Evolutionary conservation across 2,888 invertebrate genomes (phyloP).

Genomic region (Sympetrum striolatum): DNA sequence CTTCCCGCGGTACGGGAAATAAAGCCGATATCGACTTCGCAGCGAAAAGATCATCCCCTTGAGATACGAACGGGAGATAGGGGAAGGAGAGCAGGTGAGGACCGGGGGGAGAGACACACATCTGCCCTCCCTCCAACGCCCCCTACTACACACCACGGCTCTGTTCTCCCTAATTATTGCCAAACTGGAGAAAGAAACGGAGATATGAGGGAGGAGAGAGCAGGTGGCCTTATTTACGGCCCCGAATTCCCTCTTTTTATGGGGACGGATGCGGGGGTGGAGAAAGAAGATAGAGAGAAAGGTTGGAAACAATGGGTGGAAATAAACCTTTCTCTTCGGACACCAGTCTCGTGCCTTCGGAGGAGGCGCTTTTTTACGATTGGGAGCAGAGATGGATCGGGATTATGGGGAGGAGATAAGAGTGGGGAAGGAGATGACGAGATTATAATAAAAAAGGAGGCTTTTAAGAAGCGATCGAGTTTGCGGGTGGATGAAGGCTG

Average conservation of each 20-base stretch:
- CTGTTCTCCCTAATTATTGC: not conserved
- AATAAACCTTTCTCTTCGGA: not conserved
- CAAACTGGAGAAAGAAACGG: not conserved
- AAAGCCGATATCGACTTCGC: too few species aligned
- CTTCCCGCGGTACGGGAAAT: too few species aligned
- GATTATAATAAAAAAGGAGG: not conserved
- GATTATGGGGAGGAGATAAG: not conserved
- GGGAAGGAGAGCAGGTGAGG: not conserved
- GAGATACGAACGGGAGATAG: not conserved
- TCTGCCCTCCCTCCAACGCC: not conserved
- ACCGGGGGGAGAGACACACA: not conserved
- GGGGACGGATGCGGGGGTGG: not conserved
- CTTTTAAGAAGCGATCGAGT: not conserved
- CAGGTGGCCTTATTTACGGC: not conserved
- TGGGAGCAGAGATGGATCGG: not conserved
- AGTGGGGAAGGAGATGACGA: not conserved
- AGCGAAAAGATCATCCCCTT: too few species aligned
- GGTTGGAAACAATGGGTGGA: not conserved
- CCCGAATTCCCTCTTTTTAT: not conserved
- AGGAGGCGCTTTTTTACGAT: not conserved
- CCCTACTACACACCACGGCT: not conserved
- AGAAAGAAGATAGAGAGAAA: not conserved
- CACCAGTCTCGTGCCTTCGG: not conserved
- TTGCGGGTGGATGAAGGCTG: not conserved
- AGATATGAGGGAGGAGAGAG: not conserved